Base-by-base conservation (phyloP, 2,113 vertebrate species). In the Nymphicus hollandicus region DNA sequence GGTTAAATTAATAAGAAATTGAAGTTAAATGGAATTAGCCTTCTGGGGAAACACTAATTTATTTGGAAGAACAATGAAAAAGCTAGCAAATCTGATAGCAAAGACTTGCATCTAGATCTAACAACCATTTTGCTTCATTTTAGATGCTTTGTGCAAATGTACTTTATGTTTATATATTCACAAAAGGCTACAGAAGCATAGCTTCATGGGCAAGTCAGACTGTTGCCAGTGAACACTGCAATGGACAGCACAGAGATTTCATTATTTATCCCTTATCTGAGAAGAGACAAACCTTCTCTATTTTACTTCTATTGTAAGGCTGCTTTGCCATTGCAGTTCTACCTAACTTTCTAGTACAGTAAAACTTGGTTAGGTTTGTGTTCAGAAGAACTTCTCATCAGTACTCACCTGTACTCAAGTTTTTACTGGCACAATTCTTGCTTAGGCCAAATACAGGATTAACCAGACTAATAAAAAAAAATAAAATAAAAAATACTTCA, bases 1-100 rank as follows among this genome's bases (percentile, higher is more conserved):
- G 50, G 95, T 91, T 95, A 95, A 96, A 96, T 85, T 53, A 83
- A 78, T 14, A 86, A 43, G 55, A 90, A 91, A 72, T 58, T 90
- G 60, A 88, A 93, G 66, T 71, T 44, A 89, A 95, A 93, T 53
- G 71, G 70, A 81, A 93, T 76, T 80, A 90, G 44, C 17, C 10
- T 82, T 90, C 94, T 74, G 49, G 9, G 46, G 91, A 97, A 96
- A 85, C 72, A 52, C n/a, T 31, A 15, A 47, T 46, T 85, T 84
- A 65, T 55, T 88, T 77, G 47, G 60, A 72, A 78, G 82, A 84
- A 71, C 31, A 88, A 84, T 0, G 2, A 86, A 70, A 87, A 93
- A 95, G 28, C 22, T 61, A 78, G 44, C 35, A 93, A 91, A 74
- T 35, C 82, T 55, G 52, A 73, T 1, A 50, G 44, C 23, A 87